These are phyloP conservation scores for Apotomis capreana DNA, from an alignment of 2,888 invertebrate species.

Conservation along the genomic window DNA sequence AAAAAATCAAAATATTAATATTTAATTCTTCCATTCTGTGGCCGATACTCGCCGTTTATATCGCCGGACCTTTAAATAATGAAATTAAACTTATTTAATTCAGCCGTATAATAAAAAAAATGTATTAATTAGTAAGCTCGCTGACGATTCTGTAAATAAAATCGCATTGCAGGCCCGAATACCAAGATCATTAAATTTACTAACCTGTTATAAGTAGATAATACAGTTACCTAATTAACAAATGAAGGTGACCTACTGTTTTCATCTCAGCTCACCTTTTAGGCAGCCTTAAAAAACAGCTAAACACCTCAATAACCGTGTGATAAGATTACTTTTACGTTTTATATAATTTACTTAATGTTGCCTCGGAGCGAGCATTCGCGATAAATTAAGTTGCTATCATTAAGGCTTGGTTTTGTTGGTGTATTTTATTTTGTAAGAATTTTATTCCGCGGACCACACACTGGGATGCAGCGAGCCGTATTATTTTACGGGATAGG, in stretches of 20 bases:
- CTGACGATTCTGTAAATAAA: too few species aligned
- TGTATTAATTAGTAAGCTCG: too few species aligned
- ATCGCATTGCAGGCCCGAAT: not conserved
- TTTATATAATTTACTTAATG: constrained; percentile 15
- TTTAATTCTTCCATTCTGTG: too few species aligned
- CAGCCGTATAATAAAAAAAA: not conserved
- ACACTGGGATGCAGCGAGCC: constrained; percentile 50
- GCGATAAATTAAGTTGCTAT: constrained; percentile 54
- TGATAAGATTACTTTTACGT: constrained; percentile 19
- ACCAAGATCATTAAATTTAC: not conserved
- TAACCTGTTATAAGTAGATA: constrained; percentile 12
- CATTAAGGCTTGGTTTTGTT: constrained; percentile 46
- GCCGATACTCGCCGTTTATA: too few species aligned
- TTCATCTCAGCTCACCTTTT: constrained; percentile 6
- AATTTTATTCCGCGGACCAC: constrained; percentile 49
- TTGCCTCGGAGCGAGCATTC: constrained; percentile 9
- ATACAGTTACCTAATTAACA: constrained; percentile 12
- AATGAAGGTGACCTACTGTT: constrained; percentile 18
- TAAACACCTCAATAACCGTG: constrained; percentile 15
- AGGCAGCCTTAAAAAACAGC: not conserved
- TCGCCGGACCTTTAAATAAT: too few species aligned
- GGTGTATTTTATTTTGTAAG: constrained; percentile 46
- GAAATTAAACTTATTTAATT: not conserved
- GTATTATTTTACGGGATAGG: constrained; percentile 33
- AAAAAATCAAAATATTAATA: too few species aligned